Evolutionary conservation across 2,797 vertebrate genomes (phyloP), one percentile per base, ranked within the genome.

Genomic region (Acanthopagrus latus): DNA sequence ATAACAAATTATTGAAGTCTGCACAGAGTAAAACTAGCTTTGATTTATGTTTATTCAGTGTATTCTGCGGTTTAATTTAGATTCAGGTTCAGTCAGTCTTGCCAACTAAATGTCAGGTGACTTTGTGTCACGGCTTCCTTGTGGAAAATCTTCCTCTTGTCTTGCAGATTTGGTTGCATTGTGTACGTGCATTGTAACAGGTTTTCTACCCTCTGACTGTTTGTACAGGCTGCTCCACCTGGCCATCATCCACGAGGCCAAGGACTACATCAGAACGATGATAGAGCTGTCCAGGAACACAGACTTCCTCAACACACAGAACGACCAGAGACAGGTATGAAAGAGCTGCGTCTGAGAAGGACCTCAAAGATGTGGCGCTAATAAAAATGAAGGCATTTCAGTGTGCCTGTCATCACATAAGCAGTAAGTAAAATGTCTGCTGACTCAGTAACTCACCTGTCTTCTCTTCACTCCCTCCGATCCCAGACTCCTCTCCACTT

Each of bases 291-390:
- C 96, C 23, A 91, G 91, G 48, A 94, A 95, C 60, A 95, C 97
- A 88, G 72, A 88, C 54, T 99, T 98, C 88, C 96, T 99, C 60
- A 96, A 97, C 91, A 89, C 91, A 81, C 97, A 99, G 87, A 99
- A 99, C 86, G 95, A 97, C 92, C 96, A 98, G 88, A 96, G 96
- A 95, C 98, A 99, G 97, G 98, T 99, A 94, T 29, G 51, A 62
- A 18, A 16, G 10, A 21, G 20, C 47, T 2, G 0, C 7, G 7
- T 43, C 5, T 59, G 33, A 38, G 7, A 38, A 8, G n/a, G n/a
- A n/a, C 57, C 44, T 33, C 11, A 1, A 46, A 12, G 3, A 58
- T 47, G 58, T 38, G 20, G 33, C 11, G 38, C 1, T 27, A 20
- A 51, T n/a, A 29, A 23, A 60, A 2, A 25, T 44, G 0, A 9